A percentile compares a stretch with the other conserved stretches of the same genome.
Conservation (phyloP, 2,797 vertebrate genomes). For the Decapterus maruadsi region DNA sequence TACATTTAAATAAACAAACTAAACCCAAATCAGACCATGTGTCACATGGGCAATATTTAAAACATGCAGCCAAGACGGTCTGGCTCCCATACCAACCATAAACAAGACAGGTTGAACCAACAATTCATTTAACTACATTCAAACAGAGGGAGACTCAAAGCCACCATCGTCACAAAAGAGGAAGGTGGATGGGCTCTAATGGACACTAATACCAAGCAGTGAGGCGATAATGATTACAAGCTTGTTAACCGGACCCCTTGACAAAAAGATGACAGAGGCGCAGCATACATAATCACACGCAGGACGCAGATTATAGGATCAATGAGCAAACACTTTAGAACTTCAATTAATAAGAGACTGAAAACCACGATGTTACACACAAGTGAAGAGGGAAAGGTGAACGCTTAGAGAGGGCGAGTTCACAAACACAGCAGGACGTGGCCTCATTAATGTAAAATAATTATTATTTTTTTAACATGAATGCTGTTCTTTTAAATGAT, state of each 20-base stretch:
- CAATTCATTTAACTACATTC: conserved; percentile 59
- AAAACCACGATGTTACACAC: conserved; percentile 18
- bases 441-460: not conserved
- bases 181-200: conserved; percentile 43
- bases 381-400: not conserved
- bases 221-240: conserved; percentile 46
- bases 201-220: conserved; percentile 48
- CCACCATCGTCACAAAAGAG: conserved; percentile 37
- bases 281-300: conserved; percentile 37
- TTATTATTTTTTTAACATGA: not conserved
- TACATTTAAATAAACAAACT: conserved; percentile 72
- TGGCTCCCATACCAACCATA: conserved; percentile 4
- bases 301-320: conserved; percentile 48
- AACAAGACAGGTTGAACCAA: conserved; percentile 41
- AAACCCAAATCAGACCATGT: conserved; percentile 55
- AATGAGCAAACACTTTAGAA: conserved; percentile 43
- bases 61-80: conserved; percentile 37
- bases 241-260: conserved; percentile 45
- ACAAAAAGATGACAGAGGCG: conserved; percentile 47
- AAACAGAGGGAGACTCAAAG: conserved; percentile 21
- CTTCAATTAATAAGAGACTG: conserved; percentile 31
- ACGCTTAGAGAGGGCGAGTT: not conserved
- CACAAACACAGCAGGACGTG: not conserved
- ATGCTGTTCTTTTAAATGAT: not conserved
- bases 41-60: conserved; percentile 58